Conservation (phyloP, 2,797 vertebrate species). For the Synanceia verrucosa region DNA sequence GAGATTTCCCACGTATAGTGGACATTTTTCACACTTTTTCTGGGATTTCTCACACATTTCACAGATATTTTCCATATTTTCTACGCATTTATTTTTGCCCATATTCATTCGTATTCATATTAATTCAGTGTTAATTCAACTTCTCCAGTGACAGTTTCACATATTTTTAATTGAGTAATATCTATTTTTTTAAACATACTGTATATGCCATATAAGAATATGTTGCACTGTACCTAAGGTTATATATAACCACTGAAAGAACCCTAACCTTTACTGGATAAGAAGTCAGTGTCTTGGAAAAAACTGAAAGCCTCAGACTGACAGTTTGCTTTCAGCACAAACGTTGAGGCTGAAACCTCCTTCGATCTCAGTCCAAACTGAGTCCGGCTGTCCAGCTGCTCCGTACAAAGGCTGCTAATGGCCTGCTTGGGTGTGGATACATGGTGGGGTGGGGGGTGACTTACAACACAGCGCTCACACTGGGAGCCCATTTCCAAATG, state of each 20-base stretch:
- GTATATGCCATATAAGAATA: too few species aligned
- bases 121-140: too few species aligned
- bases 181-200: too few species aligned
- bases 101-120: too few species aligned
- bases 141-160: too few species aligned
- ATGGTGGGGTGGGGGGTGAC: background rate
- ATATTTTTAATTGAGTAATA: too few species aligned
- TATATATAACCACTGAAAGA: background rate
- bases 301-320: background rate
- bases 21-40: too few species aligned
- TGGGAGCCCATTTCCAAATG: conserved; percentile 66
- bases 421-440: conserved; percentile 7
- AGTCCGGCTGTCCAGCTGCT: conserved; percentile 46
- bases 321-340: background rate
- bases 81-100: too few species aligned
- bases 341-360: background rate
- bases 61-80: accelerated
- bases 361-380: conserved; percentile 8
- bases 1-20: too few species aligned
- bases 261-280: background rate
- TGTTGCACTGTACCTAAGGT: too few species aligned
- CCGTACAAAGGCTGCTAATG: conserved; percentile 38
- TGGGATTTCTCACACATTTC: too few species aligned
- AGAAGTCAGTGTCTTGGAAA: background rate
- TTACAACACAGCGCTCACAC: conserved; percentile 27